Conservation (phyloP, 2,113 vertebrate species). For the Microcebus tavaratra region DNA sequence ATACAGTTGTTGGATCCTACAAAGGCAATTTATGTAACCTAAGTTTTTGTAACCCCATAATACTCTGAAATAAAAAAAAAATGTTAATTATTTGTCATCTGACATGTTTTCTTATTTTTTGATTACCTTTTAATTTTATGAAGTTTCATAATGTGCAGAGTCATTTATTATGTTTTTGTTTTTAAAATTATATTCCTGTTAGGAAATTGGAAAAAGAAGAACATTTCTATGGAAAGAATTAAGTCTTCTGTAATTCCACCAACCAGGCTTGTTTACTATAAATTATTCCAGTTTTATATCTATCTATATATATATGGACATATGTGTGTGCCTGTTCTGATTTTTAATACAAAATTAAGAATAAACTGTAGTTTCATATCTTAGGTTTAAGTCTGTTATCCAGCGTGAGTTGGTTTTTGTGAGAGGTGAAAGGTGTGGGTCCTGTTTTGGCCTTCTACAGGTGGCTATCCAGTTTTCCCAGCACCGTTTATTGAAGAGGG, state of each 20-base stretch:
- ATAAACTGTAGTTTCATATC: neutral
- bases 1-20: too few relatives aligned
- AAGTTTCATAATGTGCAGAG: neutral
- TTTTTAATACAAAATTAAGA: neutral
- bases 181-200: neutral
- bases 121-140: neutral
- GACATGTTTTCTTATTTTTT: neutral
- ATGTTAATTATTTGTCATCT: neutral
- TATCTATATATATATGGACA: neutral
- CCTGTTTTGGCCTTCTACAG: too few relatives aligned
- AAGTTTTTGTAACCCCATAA: too few relatives aligned
- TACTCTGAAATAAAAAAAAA: neutral
- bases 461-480: too few relatives aligned
- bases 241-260: neutral
- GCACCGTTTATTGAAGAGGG: too few relatives aligned
- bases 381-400: too few relatives aligned
- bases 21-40: too few relatives aligned
- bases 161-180: neutral
- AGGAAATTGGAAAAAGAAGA: neutral
- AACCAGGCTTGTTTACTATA: neutral
- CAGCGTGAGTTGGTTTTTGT: too few relatives aligned
- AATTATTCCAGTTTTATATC: neutral
- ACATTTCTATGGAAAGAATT: neutral
- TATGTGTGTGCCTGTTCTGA: neutral
- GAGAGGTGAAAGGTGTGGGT: too few relatives aligned